Evolutionary conservation across 92 coral and sea anemone species (phyloP), one percentile per base, ranked within the genome.

Genomic region (Plumapathes pennacea): DNA sequence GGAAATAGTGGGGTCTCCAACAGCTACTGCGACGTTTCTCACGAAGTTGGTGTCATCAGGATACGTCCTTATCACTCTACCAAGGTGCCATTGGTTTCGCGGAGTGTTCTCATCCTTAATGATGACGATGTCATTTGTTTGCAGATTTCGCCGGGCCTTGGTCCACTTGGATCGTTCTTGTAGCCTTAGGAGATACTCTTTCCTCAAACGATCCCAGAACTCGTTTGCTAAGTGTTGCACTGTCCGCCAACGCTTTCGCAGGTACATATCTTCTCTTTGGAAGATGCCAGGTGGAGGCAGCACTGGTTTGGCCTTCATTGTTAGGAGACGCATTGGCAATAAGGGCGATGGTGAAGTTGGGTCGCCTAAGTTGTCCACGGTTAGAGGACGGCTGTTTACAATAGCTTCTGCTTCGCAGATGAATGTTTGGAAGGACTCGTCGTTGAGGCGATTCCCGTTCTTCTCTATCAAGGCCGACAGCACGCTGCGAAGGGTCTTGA

Each of bases 241-340:
- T 24, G 60, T 19, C 39, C 67, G 37, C 76, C 76, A 69, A 25
- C 50, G 46, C 26, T 69, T 56, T 1, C 57, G 76, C 4, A 69
- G 47, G 19, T 69, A 69, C 41, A 54, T 25, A 23, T 69, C 77
- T 11, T 34, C 57, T 9, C 32, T 14, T 40, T 69, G 77, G 48
- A 45, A 69, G 19, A 5, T 57, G 29, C 76, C 76, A 19, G 67
- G 58, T 1, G 76, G 76, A 44, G 76, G 76, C 26, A 69, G 20
- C 3, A 31, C 32, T 1, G 41, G 50, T 10, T 48, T 25, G 0
- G 67, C 38, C 43, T 60, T 60, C 32, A 27, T 42, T 1, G 76
- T 69, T 0, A 57, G 57, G 7, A 57, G 15, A 38, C 57, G 68
- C 5, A 40, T 57, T 3, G 67, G 67, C 0, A 67, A 39, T 4